Conservation (phyloP, 2,888 invertebrate genomes). For the Deilephila porcellus region DNA sequence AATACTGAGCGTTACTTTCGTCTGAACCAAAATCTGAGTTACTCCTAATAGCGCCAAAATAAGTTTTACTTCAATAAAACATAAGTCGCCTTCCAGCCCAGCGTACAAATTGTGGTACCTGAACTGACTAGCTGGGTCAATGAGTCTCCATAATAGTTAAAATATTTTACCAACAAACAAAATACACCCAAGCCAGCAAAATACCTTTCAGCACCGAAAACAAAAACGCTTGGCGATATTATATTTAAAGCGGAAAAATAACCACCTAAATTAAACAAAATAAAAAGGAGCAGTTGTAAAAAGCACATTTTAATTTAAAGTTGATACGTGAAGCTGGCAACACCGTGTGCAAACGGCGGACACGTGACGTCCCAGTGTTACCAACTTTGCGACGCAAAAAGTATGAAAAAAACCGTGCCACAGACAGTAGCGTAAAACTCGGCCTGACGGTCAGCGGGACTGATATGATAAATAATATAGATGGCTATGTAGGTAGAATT, state of each 20-base stretch:
- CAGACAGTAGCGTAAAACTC: constrained; percentile 55
- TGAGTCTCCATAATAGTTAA: too few species aligned
- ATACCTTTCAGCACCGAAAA: neutral
- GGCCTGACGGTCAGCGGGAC: constrained; percentile 49
- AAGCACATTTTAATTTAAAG: constrained; percentile 32
- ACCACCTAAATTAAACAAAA: constrained; percentile 7
- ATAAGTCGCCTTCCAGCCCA: too few species aligned
- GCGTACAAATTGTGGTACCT: too few species aligned
- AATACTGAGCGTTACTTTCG: too few species aligned
- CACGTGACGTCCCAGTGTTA: constrained; percentile 66
- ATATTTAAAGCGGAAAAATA: neutral
- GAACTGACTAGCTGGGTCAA: too few species aligned
- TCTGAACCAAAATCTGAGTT: too few species aligned
- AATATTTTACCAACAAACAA: too few species aligned
- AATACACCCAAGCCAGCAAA: neutral
- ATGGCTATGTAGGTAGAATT: constrained; percentile 21
- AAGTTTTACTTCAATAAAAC: too few species aligned
- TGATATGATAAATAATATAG: constrained; percentile 8
- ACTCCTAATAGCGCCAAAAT: too few species aligned
- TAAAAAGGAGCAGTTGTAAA: constrained; percentile 22
- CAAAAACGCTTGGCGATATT: neutral
- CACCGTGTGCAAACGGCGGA: constrained; percentile 47
- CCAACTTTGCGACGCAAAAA: constrained; percentile 66
- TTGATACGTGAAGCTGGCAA: constrained; percentile 40
- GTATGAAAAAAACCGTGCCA: constrained; percentile 53